Percentiles rank a stretch among this genome's conserved stretches.
Conservation (phyloP, 2,797 vertebrate species). For the Leptatherina wallacei region DNA sequence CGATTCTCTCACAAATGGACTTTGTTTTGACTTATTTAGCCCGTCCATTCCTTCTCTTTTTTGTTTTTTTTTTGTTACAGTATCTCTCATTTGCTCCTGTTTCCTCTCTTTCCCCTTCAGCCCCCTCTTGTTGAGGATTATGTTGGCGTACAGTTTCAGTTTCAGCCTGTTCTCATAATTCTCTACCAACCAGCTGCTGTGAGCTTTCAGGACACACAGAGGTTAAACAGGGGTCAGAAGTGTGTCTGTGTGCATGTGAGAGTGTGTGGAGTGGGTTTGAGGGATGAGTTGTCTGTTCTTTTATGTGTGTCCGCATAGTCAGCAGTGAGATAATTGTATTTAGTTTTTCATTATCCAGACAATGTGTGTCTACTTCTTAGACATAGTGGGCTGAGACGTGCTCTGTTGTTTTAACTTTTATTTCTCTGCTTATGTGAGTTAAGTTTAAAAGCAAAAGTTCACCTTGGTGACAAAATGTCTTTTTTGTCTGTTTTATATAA, state of each 20-base stretch:
- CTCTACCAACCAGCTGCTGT: constrained; percentile 72
- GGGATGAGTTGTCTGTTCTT: constrained; percentile 1
- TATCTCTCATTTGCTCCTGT: constrained; percentile 20
- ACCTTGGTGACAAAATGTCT: neutral
- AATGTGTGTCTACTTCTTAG: neutral
- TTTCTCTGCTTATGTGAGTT: neutral
- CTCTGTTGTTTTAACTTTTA: neutral
- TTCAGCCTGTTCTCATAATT: constrained; percentile 67
- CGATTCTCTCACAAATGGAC: neutral
- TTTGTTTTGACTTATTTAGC: constrained; percentile 15
- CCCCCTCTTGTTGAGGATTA: constrained; percentile 58
- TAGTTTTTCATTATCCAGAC: neutral
- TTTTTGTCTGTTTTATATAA: neutral
- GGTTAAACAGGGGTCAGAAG: constrained; percentile 62
- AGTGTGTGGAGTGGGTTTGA: neutral
- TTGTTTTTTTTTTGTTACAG: constrained; percentile 17
- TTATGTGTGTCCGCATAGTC: neutral
- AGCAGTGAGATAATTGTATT: neutral
- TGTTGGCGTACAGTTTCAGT: constrained; percentile 66
- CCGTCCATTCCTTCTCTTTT: constrained; percentile 13
- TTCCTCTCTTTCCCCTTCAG: constrained; percentile 14
- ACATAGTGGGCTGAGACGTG: neutral
- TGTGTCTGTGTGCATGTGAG: constrained; percentile 7
- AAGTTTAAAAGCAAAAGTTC: neutral
- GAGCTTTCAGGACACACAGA: constrained; percentile 47